Evolutionary conservation across 1,140 invertebrate genomes (phyloP), one percentile per base, ranked within the genome.

Genomic region (Chrysomallon squamiferum): DNA sequence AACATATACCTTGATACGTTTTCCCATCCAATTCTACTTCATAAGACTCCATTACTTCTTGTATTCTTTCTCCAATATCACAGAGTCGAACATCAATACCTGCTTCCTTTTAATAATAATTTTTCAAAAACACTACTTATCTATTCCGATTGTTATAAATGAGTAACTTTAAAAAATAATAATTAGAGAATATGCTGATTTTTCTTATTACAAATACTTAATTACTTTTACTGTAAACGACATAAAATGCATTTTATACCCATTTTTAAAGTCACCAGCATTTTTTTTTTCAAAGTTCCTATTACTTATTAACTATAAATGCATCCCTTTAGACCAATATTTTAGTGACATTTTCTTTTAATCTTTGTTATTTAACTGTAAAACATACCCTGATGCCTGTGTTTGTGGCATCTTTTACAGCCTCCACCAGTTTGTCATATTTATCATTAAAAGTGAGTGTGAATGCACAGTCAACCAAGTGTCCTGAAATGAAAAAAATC

Each of bases 21-120:
- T 98, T 97, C 32, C 98, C 97, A 88, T 99, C 94, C 25, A 99
- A 81, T 86, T 99, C 97, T 2, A 99, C 91, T 88, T 99, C 98
- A 87, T 99, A 98, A 0, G 95, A 98, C 79, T 99, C 98, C 98
- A 99, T 99, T 0, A 97, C 95, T 88, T 99, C 97, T 84, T 99
- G 97, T 79, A 99, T 96, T 4, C 94, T 93, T 76, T 95, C 94
- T 20, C 98, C 98, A 75, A 99, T 93, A 82, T 99, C 97, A 86
- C 97, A 98, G 54, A 99, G 88, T 77, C 95, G 90, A 0, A 97
- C 98, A 87, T 99, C 98, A 74, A 99, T 97, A 56, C 98, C 97
- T 22, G 95, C 93, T 72, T 91, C 88, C 88, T 90, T 66, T 18
- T 74, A 70, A 58, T 20, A 20, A 62, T n/a, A n/a, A n/a, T n/a